These are phyloP conservation scores for Linepithema humile DNA, from an alignment of 1,140 invertebrate species.

Conservation along the genomic window DNA sequence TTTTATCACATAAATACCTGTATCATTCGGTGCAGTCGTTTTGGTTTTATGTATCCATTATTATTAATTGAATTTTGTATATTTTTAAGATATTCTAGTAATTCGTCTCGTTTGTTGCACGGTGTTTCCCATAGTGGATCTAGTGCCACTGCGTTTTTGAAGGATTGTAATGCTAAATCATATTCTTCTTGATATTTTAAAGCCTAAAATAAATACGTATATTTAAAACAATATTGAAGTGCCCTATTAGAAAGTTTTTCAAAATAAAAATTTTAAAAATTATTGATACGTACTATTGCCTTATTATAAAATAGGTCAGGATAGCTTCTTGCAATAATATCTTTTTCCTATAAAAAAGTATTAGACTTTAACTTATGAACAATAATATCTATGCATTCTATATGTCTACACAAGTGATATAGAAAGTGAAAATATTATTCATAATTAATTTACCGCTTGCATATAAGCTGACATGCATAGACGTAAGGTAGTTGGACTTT, in stretches of 20 bases:
- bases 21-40: slow-evolving; percentile 88
- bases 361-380: background rate
- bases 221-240: background rate
- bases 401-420: no score
- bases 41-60: slow-evolving; percentile 91
- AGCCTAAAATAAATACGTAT: slow-evolving; percentile 84
- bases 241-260: background rate
- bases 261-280: background rate
- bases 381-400: background rate
- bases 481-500: slow-evolving; percentile 90
- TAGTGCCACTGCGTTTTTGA: slow-evolving; percentile 87
- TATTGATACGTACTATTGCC: slow-evolving; percentile 88
- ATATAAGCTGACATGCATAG: slow-evolving; percentile 92
- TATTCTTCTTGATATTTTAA: slow-evolving; percentile 94
- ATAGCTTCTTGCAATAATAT: slow-evolving; percentile 89
- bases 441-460: slow-evolving; percentile 89
- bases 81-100: slow-evolving; percentile 89
- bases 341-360: slow-evolving; percentile 86
- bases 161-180: slow-evolving; percentile 88
- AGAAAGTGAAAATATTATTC: no score
- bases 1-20: slow-evolving; percentile 80
- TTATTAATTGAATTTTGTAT: slow-evolving; percentile 87
- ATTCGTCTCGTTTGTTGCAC: slow-evolving; percentile 85
- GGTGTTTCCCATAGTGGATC: slow-evolving; percentile 92
- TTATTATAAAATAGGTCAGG: slow-evolving; percentile 95